Percentiles rank a stretch among this genome's conserved stretches.
These are phyloP conservation scores for Carcinoscorpius rotundicauda DNA, from an alignment of 1,140 invertebrate species.

Conservation along the genomic window DNA sequence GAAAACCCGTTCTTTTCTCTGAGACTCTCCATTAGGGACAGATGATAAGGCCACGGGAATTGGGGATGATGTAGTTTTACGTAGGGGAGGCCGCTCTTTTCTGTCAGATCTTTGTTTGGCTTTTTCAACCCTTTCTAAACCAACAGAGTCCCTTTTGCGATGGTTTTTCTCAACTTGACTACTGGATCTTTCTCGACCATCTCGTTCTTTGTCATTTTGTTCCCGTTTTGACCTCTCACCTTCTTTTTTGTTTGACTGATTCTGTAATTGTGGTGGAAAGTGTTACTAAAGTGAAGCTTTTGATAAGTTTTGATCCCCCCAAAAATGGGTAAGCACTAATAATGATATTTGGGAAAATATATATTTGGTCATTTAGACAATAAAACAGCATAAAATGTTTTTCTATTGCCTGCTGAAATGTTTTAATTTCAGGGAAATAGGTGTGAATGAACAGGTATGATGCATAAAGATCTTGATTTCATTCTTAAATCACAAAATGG, in stretches of 20 bases:
- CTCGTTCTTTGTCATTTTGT: slow-evolving; percentile 15
- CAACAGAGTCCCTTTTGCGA: slow-evolving; percentile 16
- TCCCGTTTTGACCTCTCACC: slow-evolving; percentile 10
- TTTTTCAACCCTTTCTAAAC: slow-evolving; percentile 10
- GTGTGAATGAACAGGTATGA: no score
- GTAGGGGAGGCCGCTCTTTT: slow-evolving; percentile 19
- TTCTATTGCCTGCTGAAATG: no score
- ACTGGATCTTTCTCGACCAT: slow-evolving; percentile 18
- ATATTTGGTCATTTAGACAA: no score
- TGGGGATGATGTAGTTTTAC: slow-evolving; percentile 24
- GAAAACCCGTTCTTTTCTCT: slow-evolving; percentile 12
- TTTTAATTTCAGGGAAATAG: no score
- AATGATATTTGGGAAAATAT: no score
- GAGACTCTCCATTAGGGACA: slow-evolving; percentile 18
- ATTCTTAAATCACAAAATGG: no score
- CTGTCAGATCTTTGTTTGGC: slow-evolving; percentile 28
- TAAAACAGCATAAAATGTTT: no score
- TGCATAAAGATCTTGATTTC: no score
- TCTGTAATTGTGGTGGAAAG: slow-evolving; percentile 9
- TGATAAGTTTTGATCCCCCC: no score
- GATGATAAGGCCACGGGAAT: slow-evolving; percentile 19
- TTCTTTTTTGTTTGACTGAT: slow-evolving; percentile 19
- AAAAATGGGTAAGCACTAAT: no score
- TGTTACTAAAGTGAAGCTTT: no score
- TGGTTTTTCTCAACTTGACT: slow-evolving; percentile 18